A percentile compares a stretch with the other conserved stretches of the same genome.
These are phyloP conservation scores for Caligus rogercresseyi DNA, from an alignment of 1,140 invertebrate species.

Conservation along the genomic window DNA sequence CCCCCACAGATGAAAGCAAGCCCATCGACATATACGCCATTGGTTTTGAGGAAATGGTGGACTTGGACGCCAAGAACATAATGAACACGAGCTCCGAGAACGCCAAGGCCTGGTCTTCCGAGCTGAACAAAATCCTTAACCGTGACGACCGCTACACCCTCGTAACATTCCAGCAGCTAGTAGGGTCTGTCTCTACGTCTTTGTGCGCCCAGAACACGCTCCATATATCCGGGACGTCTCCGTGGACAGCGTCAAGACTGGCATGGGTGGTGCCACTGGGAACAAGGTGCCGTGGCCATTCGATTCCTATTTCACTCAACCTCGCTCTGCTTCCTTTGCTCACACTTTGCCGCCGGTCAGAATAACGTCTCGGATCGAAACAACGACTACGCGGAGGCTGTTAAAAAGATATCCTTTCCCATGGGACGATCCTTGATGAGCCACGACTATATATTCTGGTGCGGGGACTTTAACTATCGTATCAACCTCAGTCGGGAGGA, in stretches of 20 bases:
- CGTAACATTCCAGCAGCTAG: constrained; percentile 84
- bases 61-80: constrained; percentile 95
- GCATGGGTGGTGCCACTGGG: constrained; percentile 76
- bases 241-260: constrained; percentile 89
- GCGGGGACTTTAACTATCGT: constrained; percentile 98
- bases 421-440: constrained; percentile 45
- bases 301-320: constrained; percentile 75
- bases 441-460: constrained; percentile 98
- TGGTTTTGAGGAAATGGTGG: constrained; percentile 98
- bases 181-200: constrained; percentile 96
- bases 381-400: constrained; percentile 88
- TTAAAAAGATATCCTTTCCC: constrained; percentile 64
- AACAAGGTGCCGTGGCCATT: constrained; percentile 93
- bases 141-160: constrained; percentile 73
- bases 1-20: constrained; percentile 29
- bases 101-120: constrained; percentile 83
- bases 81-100: constrained; percentile 91
- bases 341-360: constrained; percentile 96
- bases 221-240: constrained; percentile 77
- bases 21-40: constrained; percentile 80
- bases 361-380: constrained; percentile 87
- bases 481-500: constrained; percentile 90
- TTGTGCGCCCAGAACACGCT: constrained; percentile 67
- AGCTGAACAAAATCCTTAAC: constrained; percentile 78
- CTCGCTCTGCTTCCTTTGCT: constrained; percentile 91